Evolutionary conservation across 2,797 vertebrate genomes (phyloP), one percentile per base, ranked within the genome.

Genomic region (Rousettus madagascariensis): DNA sequence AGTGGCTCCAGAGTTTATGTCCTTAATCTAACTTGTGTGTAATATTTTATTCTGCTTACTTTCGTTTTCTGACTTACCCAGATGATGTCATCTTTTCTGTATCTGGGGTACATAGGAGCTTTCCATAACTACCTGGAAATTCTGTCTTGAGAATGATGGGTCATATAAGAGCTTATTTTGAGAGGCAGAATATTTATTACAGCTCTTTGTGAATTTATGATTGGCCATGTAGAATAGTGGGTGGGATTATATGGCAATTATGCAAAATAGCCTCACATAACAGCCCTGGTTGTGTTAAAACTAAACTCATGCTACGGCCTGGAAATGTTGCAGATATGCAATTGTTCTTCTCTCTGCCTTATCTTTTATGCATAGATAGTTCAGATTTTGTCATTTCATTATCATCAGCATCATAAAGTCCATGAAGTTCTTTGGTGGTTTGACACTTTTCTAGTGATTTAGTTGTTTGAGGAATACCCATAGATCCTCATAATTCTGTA

Each of bases 171-270:
- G 30, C 65, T 84, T 41, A 86, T 91, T 90, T 91, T 28, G 30
- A 53, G 46, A 94, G 82, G 20, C 61, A 87, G 65, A 16, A 30
- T 41, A 26, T 91, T 96, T 95, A 88, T 95, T 95, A 69, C 6
- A 61, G 53, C 72, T 90, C 36, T 77, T 74, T 79, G 51, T 92
- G 86, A 94, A 94, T 93, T 96, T 93, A 69, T 92, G 90, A 92
- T 80, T 96, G 89, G 80, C 79, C 69, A 0, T 84, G n/a, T 87
- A 13, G 38, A 90, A 49, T 93, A 77, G 57, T 78, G 69, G 80
- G 68, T 92, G n/a, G 80, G 68, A 90, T 95, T 86, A 55, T 94
- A 38, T 85, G 43, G 24, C 59, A 77, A 41, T 96, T 92, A 90
- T 63, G 43, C 65, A 84, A 91, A 95, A 79, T n/a, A 93, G 36